Conservation (phyloP, 2,888 invertebrate species). For the Anarsia innoxiella region DNA sequence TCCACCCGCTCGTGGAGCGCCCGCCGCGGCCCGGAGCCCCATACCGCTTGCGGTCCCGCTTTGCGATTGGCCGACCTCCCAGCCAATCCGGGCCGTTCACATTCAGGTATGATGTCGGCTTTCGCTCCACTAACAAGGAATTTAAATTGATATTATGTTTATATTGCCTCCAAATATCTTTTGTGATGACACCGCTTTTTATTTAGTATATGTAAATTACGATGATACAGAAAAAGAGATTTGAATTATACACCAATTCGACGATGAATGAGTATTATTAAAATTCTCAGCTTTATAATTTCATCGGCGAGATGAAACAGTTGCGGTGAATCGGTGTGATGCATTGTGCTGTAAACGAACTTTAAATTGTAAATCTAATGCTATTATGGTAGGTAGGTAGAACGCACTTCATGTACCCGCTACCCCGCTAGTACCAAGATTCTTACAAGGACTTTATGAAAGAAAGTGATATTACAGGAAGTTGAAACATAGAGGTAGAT, state of each 20-base stretch:
- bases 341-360: slow-evolving; percentile 22
- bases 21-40: slow-evolving; percentile 27
- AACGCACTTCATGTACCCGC: neutral
- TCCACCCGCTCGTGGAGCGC: slow-evolving; percentile 37
- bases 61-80: slow-evolving; percentile 39
- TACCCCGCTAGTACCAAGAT: neutral
- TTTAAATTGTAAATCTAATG: slow-evolving; percentile 21
- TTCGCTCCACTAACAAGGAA: slow-evolving; percentile 75
- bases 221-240: slow-evolving; percentile 69
- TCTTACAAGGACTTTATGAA: too few species aligned
- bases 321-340: slow-evolving; percentile 25
- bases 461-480: too few species aligned
- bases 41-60: slow-evolving; percentile 26
- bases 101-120: slow-evolving; percentile 74
- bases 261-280: slow-evolving; percentile 63
- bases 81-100: slow-evolving; percentile 43
- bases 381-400: slow-evolving; percentile 9
- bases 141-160: slow-evolving; percentile 76
- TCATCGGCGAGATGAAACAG: slow-evolving; percentile 40
- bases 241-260: slow-evolving; percentile 68
- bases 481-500: too few species aligned
- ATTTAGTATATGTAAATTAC: slow-evolving; percentile 75
- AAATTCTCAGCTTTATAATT: slow-evolving; percentile 48
- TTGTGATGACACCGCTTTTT: slow-evolving; percentile 76
- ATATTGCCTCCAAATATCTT: slow-evolving; percentile 75